Base-by-base conservation (phyloP, 2,888 invertebrate species). In the Brachyptera risi region DNA sequence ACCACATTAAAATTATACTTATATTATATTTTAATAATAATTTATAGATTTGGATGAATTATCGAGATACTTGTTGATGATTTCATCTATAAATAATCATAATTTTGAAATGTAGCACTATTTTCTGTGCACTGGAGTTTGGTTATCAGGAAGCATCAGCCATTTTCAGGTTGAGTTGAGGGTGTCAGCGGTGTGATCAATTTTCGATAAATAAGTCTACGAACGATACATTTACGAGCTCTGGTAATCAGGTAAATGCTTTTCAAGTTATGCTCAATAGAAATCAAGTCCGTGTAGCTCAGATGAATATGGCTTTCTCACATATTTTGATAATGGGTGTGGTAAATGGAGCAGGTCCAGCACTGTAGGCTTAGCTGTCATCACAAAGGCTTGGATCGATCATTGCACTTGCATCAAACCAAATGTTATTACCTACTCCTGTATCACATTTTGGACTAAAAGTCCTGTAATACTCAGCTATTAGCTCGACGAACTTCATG, bases 341-440 rank as follows among this genome's bases (percentile, higher is more conserved):
- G 47, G 47, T 47, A 24, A 47, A 47, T 31, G 31, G 31, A 7
- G 7, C 31, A 31, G 31, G 31, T 11, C 31, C 47, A 21, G 11
- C 19, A 21, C 47, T 24, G 24, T 24, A 24, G 23, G 11, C 7
- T 7, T 31, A 47, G 47, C 47, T 47, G 47, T 47, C 47, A 44
- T 21, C 44, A 47, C 47, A 47, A 47, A 47, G 47, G 47, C 3
- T 47, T 24, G 23, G 47, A 47, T 47, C 47, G 47, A 47, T 47
- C n/a, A 24, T 19, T 44, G 44, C 44, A 44, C 44, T 3, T 31
- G 31, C 5, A 7, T 31, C 11, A 7, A 31, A 31, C 31, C 31
- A 31, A 31, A 5, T 31, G 5, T 31, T 31, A 31, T 31, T 31
- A 31, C n/a, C n/a, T n/a, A n/a, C n/a, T n/a, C n/a, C n/a, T n/a